Conservation (phyloP, 2,113 vertebrate species). For the Equus quagga region DNA sequence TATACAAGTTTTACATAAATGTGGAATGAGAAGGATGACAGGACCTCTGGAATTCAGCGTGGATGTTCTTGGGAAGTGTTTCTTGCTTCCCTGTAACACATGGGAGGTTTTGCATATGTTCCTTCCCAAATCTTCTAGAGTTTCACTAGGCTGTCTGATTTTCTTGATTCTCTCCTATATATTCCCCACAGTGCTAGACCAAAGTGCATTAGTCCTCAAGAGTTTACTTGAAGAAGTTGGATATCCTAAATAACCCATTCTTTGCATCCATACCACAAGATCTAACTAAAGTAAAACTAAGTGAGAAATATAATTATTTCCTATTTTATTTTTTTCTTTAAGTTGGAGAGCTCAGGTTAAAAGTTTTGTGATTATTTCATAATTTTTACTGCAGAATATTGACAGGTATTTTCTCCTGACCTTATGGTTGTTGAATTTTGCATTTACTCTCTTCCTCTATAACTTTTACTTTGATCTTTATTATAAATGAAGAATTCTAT, state of each 20-base stretch:
- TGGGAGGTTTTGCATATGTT: accelerated
- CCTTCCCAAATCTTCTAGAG: not conserved
- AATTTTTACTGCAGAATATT: not conserved
- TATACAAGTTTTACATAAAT: not conserved
- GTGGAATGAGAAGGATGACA: not conserved
- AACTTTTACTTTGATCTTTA: not conserved
- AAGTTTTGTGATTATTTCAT: not conserved
- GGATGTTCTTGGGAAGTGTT: not conserved
- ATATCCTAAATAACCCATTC: not conserved
- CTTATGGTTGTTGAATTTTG: not conserved
- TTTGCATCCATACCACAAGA: not conserved
- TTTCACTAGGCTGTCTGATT: not conserved
- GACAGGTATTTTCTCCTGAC: not conserved
- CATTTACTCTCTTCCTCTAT: not conserved
- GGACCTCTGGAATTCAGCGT: not conserved
- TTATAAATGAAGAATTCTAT: not conserved
- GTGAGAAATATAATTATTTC: not conserved
- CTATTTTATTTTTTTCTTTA: not conserved
- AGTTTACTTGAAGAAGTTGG: not conserved
- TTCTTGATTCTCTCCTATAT: not conserved
- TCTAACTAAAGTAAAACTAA: not conserved
- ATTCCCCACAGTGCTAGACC: not conserved
- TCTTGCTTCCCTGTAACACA: not conserved
- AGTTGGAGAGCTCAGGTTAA: not conserved
- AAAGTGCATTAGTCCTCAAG: not conserved